Percentiles rank a stretch among this genome's conserved stretches.
Conservation (phyloP, 2,797 vertebrate species). For the Mastacembelus armatus region DNA sequence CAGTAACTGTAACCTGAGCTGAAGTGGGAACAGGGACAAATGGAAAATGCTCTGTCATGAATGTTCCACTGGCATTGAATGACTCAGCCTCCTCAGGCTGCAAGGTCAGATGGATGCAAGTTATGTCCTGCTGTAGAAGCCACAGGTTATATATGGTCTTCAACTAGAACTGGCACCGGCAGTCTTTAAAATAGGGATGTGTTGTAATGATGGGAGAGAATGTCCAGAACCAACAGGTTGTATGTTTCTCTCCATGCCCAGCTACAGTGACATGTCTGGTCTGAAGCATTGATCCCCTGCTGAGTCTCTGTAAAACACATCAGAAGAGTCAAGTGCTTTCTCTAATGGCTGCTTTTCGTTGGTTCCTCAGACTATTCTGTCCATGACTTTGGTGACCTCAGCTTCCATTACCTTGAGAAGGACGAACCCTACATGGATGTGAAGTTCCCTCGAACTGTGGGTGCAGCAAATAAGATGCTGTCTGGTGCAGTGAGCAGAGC, state of each 20-base stretch:
- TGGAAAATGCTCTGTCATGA: slow-evolving; percentile 67
- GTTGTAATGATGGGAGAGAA: neutral
- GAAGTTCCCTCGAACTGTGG: slow-evolving; percentile 91
- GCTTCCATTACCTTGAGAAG: slow-evolving; percentile 88
- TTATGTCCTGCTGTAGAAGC: neutral
- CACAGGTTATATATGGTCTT: neutral
- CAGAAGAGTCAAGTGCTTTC: neutral
- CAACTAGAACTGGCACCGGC: neutral
- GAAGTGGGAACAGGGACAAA: slow-evolving; percentile 25
- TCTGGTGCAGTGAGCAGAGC: slow-evolving; percentile 89
- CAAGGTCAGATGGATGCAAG: slow-evolving; percentile 8
- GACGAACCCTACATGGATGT: slow-evolving; percentile 92
- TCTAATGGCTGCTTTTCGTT: neutral
- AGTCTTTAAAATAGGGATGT: neutral
- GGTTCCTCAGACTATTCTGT: slow-evolving; percentile 87
- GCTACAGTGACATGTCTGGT: neutral
- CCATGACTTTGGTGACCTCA: slow-evolving; percentile 94
- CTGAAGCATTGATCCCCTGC: neutral
- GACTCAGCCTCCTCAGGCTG: slow-evolving; percentile 41
- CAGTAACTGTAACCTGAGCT: slow-evolving; percentile 61
- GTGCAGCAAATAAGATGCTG: slow-evolving; percentile 89
- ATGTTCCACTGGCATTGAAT: slow-evolving; percentile 49
- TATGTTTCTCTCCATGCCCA: neutral
- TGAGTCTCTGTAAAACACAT: neutral
- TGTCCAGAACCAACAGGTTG: neutral